Conservation (phyloP, 2,797 vertebrate species). For the Alosa sapidissima region DNA sequence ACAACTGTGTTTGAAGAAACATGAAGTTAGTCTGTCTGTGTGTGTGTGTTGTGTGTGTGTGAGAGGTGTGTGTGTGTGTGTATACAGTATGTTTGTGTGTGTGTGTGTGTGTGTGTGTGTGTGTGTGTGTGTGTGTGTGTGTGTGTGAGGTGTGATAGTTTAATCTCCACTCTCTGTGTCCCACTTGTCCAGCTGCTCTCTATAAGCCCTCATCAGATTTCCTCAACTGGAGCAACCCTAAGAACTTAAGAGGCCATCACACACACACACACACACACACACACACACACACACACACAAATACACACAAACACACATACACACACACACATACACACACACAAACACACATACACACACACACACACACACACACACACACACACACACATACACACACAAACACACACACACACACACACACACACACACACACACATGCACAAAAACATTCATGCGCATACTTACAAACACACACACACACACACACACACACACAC, state of each 20-base stretch:
- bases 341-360: not conserved
- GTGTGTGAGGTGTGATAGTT: not conserved
- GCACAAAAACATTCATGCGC: too few relatives aligned
- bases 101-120: not conserved
- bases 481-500: not conserved
- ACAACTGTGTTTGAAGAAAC: too few relatives aligned
- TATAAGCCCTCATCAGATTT: conserved; percentile 11
- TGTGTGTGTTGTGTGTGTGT: not conserved
- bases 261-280: not conserved
- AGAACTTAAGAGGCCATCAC: not conserved
- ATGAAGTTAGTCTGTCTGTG: not conserved
- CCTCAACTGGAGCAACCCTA: conserved; percentile 2
- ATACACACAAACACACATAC: not conserved
- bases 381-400: not conserved
- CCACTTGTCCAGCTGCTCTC: conserved; percentile 20
- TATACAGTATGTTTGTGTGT: not conserved
- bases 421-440: not conserved
- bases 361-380: not conserved
- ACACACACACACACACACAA: not conserved
- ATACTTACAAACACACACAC: too few relatives aligned
- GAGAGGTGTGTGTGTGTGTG: not conserved
- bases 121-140: not conserved
- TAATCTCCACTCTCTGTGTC: conserved; percentile 8
- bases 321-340: not conserved
- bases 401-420: not conserved